Percentiles rank a stretch among this genome's conserved stretches.
These are phyloP conservation scores for Ceratosolen fusciceps DNA, from an alignment of 1,140 invertebrate genomes.

Conservation along the genomic window DNA sequence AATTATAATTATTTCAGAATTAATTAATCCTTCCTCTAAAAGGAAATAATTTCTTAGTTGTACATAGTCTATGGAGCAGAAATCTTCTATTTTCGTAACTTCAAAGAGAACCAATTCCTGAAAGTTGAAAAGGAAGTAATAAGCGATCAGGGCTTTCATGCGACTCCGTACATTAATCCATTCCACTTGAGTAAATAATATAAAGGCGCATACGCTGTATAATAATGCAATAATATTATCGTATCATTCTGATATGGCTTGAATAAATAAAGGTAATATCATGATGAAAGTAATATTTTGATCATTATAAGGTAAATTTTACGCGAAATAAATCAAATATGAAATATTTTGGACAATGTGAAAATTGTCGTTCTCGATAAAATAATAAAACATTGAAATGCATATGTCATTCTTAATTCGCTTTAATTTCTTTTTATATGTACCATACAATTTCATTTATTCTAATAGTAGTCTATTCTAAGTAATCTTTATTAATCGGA, in stretches of 20 bases:
- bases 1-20: constrained; percentile 35
- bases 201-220: neutral
- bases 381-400: no score
- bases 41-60: constrained; percentile 18
- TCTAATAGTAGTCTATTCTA: no score
- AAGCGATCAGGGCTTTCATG: neutral
- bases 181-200: neutral
- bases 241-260: neutral
- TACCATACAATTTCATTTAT: no score
- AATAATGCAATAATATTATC: no score
- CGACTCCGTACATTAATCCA: neutral
- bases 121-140: neutral
- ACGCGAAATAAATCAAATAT: neutral
- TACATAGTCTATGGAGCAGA: neutral
- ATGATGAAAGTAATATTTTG: neutral
- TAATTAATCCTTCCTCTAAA: constrained; percentile 30
- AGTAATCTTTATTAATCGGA: no score
- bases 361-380: no score
- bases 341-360: no score
- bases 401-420: no score
- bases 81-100: neutral
- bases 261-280: no score
- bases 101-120: neutral
- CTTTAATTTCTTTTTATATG: no score
- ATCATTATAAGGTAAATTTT: neutral